Evolutionary conservation across 2,888 invertebrate genomes (phyloP).

Genomic region (Malthinus flaveolus): DNA sequence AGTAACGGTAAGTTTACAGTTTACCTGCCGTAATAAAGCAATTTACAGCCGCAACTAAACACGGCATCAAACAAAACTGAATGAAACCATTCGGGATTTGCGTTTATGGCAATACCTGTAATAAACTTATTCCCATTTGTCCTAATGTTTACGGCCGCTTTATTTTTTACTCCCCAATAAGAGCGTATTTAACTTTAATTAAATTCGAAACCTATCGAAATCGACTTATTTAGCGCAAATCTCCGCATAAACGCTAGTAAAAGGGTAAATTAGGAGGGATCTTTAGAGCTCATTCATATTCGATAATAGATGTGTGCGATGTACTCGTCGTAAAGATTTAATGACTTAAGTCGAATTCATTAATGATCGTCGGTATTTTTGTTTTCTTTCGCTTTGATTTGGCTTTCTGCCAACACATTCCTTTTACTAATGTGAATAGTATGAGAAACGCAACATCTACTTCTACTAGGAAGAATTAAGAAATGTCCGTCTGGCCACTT

Average conservation of each 20-base stretch:
- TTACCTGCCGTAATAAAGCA: conserved; percentile 29
- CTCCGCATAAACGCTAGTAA: conserved; percentile 7
- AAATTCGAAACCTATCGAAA: conserved; percentile 10
- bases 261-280: conserved; percentile 1
- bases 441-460: conserved; percentile 27
- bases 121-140: conserved; percentile 28
- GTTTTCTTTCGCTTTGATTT: conserved; percentile 30
- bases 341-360: conserved; percentile 34
- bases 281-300: conserved; percentile 28
- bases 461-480: conserved; percentile 32
- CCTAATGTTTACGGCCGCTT: not conserved
- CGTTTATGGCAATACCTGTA: conserved; percentile 29
- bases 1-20: conserved; percentile 16
- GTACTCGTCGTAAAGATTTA: conserved; percentile 23
- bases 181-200: conserved; percentile 8
- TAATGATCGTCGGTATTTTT: conserved; percentile 31
- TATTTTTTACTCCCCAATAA: not conserved
- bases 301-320: conserved; percentile 32
- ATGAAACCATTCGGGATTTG: conserved; percentile 21
- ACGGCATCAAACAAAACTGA: conserved; percentile 21
- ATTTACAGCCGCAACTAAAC: conserved; percentile 31
- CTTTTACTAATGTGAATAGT: conserved; percentile 27
- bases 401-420: conserved; percentile 33
- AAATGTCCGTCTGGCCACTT: conserved; percentile 27
- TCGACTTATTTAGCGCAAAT: conserved; percentile 11